These are phyloP conservation scores for Forbesichthys papilliferus DNA, from an alignment of 2,113 vertebrate species.

Conservation along the genomic window DNA sequence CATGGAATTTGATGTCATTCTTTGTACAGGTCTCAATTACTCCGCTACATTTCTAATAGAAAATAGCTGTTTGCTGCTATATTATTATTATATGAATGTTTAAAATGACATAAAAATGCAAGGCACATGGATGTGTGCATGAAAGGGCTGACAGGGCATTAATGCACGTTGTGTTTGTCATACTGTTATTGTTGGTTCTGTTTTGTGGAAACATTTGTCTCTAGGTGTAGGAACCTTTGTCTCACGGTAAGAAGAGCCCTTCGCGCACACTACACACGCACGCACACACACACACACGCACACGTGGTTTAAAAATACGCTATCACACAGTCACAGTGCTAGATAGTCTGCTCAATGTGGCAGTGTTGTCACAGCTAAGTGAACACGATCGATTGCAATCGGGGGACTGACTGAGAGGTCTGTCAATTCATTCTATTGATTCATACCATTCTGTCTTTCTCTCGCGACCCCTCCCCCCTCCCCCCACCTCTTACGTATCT, in stretches of 20 bases:
- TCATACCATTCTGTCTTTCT: conserved; percentile 18
- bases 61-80: too few species aligned
- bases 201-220: conserved; percentile 16
- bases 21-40: too few species aligned
- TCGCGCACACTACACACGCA: conserved; percentile 15
- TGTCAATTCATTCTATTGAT: neutral
- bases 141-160: conserved; percentile 4
- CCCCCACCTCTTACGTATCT: neutral
- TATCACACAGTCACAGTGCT: neutral
- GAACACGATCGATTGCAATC: conserved; percentile 11
- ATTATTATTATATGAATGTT: too few species aligned
- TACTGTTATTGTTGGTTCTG: conserved; percentile 13
- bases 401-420: neutral
- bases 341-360: neutral
- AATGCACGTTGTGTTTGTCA: conserved; percentile 2
- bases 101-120: neutral
- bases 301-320: neutral
- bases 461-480: conserved; percentile 3
- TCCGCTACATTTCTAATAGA: too few species aligned
- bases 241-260: conserved; percentile 1
- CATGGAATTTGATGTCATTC: too few species aligned
- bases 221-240: neutral
- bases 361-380: neutral
- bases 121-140: neutral
- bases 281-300: conserved; percentile 1